Base-by-base conservation (phyloP, 2,888 invertebrate genomes). In the Cheilosia grossa region DNA sequence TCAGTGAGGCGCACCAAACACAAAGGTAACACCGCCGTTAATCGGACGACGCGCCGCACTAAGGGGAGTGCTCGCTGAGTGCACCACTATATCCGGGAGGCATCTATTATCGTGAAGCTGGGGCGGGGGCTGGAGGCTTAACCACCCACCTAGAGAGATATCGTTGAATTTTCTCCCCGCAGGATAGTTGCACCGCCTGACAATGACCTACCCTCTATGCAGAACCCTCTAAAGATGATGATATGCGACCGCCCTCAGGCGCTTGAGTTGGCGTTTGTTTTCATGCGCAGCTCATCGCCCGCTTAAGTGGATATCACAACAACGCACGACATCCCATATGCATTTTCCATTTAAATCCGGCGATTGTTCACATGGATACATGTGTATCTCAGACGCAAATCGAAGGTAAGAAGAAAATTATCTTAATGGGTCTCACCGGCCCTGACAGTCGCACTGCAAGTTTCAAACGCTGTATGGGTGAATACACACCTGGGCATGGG, bases 351-450 rank as follows among this genome's bases (percentile, higher is more conserved):
- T 56, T 27, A 17, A 33, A 47, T 63, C 44, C 42, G 70, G 15
- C 75, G 30, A 81, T 75, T 77, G 67, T 77, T 85, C 49, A 75
- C 81, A 75, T 40, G 75, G 42, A 37, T 37, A 37, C 17, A 44
- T 9, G 9, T 17, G n/a, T 85, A 85, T 77, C 85, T 81, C 59
- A 85, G 56, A 67, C 77, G 66, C 49, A 75, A 70, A 85, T 85
- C 85, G 75, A 75, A 81, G 81, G 75, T 58, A 72, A 72, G 61
- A 75, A 56, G 70, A 81, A 81, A 85, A 85, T 85, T 85, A 77
- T 81, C 58, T 70, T 85, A 85, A 85, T 85, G 72, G 61, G 59
- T 51, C 58, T 70, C 15, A 56, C 19, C 54, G 58, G 72, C 75
- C 75, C 24, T 66, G 83, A 72, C 67, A 80, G 66, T 44, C 51